phyloP scores from a whole-genome alignment of 2,888 invertebrate species.

The Cheilosia vernalis region DNA sequence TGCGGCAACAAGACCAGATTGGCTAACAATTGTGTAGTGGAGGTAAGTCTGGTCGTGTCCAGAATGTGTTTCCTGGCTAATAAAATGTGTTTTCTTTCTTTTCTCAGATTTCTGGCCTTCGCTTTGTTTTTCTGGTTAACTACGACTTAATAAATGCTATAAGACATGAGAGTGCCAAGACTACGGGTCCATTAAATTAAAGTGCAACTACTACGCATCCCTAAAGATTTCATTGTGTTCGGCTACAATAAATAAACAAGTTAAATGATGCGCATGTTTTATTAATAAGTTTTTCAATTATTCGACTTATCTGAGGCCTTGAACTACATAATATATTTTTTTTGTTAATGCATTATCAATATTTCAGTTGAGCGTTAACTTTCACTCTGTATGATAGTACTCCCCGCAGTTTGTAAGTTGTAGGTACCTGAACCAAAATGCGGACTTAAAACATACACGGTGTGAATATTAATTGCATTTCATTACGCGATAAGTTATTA shows the following conservation, averaged over 20 bases:
- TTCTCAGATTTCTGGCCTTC: constrained; percentile 90
- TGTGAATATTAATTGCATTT: constrained; percentile 33
- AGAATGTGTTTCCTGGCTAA: constrained; percentile 4
- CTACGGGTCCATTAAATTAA: constrained; percentile 85
- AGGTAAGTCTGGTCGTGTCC: constrained; percentile 85
- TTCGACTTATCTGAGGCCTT: constrained; percentile 32
- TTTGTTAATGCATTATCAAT: constrained; percentile 31
- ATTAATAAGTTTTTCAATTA: constrained; percentile 27
- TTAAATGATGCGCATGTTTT: constrained; percentile 21
- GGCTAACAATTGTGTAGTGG: constrained; percentile 96
- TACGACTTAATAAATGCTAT: constrained; percentile 95
- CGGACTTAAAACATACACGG: constrained; percentile 3
- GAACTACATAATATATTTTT: constrained; percentile 26
- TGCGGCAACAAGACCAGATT: constrained; percentile 95
- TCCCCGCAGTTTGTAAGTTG: not conserved
- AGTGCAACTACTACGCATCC: not conserved
- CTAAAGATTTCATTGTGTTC: not conserved
- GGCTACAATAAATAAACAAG: constrained; percentile 20
- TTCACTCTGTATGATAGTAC: constrained; percentile 34
- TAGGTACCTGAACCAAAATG: not conserved
- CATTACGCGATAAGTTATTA: not conserved
- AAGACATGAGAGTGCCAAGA: constrained; percentile 93
- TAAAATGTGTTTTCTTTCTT: constrained; percentile 13
- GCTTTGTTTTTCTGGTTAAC: constrained; percentile 96
- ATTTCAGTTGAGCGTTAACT: constrained; percentile 27